Evolutionary conservation across 2,888 invertebrate species (phyloP).

Genomic region (Cylloceria caligata): DNA sequence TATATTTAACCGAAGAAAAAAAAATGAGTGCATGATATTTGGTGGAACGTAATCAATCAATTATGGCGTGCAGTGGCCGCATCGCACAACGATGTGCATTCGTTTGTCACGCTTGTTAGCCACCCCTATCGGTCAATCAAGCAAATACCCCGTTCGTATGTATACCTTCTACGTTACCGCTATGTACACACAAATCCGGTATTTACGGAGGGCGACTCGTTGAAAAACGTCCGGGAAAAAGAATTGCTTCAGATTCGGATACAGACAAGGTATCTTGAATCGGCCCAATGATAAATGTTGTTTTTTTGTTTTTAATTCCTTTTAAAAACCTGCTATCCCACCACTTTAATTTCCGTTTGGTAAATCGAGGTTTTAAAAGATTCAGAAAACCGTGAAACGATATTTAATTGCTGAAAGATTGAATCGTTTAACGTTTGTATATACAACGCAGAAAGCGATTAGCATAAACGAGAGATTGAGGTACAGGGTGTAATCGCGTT

Average conservation of each 20-base stretch:
- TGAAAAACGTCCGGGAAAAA: conserved; percentile 59
- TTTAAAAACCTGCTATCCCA: background rate
- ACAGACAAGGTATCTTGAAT: conserved; percentile 50
- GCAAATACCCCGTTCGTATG: conserved; percentile 71
- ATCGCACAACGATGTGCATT: conserved; percentile 76
- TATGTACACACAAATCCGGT: conserved; percentile 3
- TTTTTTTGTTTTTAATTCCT: background rate
- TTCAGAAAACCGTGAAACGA: conserved; percentile 24
- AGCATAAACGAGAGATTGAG: conserved; percentile 62
- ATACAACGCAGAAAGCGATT: conserved; percentile 39
- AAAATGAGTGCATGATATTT: conserved; percentile 70
- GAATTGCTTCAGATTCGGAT: conserved; percentile 18
- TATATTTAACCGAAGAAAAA: background rate
- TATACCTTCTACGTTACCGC: conserved; percentile 11
- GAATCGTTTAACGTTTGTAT: conserved; percentile 31
- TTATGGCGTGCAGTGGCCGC: conserved; percentile 75
- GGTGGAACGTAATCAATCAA: conserved; percentile 79
- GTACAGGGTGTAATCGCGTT: conserved; percentile 69
- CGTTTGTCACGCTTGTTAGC: conserved; percentile 80
- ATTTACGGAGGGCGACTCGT: conserved; percentile 52
- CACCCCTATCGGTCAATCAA: conserved; percentile 75
- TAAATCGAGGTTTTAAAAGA: background rate
- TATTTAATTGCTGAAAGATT: conserved; percentile 42
- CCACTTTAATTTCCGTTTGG: conserved; percentile 2
- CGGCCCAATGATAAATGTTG: conserved; percentile 16